Conservation (phyloP, 1,140 invertebrate genomes). For the Conus ventricosus region DNA sequence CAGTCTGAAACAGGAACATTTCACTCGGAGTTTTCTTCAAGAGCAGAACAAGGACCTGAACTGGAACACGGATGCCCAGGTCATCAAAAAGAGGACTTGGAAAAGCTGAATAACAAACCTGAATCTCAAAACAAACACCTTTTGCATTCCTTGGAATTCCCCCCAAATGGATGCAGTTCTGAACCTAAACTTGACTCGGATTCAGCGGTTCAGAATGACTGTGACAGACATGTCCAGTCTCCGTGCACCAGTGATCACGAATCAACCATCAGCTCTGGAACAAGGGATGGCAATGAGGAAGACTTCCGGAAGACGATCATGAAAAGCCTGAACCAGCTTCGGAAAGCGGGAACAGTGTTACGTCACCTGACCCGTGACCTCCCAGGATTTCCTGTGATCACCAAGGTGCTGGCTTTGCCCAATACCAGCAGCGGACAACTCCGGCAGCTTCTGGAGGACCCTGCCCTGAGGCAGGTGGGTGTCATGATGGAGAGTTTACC, state of each 20-base stretch:
- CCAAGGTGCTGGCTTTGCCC: not conserved
- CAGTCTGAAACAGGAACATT: not conserved
- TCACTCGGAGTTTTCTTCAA: not conserved
- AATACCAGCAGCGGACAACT: not conserved
- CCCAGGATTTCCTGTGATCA: not conserved
- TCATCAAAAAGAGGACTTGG: not conserved
- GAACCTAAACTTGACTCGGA: not conserved
- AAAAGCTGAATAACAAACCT: not conserved
- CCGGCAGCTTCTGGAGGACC: not conserved
- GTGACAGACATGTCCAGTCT: not conserved
- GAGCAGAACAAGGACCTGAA: too few relatives aligned
- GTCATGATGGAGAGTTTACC: too few relatives aligned
- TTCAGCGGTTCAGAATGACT: not conserved
- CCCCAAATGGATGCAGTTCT: not conserved
- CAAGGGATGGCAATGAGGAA: not conserved
- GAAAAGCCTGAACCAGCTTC: conserved; percentile 5
- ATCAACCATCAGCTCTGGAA: not conserved
- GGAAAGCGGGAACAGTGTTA: conserved; percentile 10
- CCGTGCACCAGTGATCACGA: not conserved
- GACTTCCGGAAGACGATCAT: not conserved
- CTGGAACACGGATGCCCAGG: too few relatives aligned
- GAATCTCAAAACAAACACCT: not conserved
- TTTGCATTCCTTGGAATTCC: too few relatives aligned
- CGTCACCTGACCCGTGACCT: conserved; percentile 9
- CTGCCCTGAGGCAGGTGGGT: not conserved